Conservation (phyloP, 2,888 invertebrate genomes). For the Apotomis turbidana region DNA sequence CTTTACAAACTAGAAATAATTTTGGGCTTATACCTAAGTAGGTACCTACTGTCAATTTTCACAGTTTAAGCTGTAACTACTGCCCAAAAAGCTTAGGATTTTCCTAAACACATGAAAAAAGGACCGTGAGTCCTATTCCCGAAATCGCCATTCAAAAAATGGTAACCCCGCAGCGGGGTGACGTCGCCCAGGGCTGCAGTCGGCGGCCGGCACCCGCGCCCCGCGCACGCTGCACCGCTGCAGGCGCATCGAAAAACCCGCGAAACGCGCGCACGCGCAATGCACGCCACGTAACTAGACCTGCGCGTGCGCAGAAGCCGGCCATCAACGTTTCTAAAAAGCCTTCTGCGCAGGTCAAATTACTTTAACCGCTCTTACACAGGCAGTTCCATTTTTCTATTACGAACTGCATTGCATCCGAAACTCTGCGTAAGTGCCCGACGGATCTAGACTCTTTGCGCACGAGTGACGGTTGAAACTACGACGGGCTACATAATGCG, state of each 20-base stretch:
- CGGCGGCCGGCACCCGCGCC: constrained; percentile 66
- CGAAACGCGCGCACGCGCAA: constrained; percentile 45
- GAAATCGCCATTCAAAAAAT: constrained; percentile 28
- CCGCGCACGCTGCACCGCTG: constrained; percentile 62
- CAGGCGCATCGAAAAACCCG: constrained; percentile 53
- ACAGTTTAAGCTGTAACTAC: no score
- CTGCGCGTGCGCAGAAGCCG: no score
- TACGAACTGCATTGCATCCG: no score
- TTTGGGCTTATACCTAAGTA: no score
- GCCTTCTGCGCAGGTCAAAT: no score
- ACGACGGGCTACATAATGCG: constrained; percentile 8
- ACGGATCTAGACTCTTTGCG: constrained; percentile 14
- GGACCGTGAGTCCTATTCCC: constrained; percentile 2
- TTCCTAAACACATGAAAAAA: not conserved
- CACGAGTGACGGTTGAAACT: constrained; percentile 7
- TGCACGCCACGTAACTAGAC: not conserved
- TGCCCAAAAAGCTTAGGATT: no score
- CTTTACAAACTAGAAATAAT: no score
- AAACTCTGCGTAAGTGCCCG: not conserved
- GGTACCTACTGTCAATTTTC: no score
- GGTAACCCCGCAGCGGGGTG: constrained; percentile 47
- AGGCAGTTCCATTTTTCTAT: no score
- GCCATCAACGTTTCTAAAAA: no score
- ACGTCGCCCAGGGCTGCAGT: constrained; percentile 59
- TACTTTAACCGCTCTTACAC: no score